These are phyloP conservation scores for Icerya purchasi DNA, from an alignment of 2,888 invertebrate genomes.

Conservation along the genomic window DNA sequence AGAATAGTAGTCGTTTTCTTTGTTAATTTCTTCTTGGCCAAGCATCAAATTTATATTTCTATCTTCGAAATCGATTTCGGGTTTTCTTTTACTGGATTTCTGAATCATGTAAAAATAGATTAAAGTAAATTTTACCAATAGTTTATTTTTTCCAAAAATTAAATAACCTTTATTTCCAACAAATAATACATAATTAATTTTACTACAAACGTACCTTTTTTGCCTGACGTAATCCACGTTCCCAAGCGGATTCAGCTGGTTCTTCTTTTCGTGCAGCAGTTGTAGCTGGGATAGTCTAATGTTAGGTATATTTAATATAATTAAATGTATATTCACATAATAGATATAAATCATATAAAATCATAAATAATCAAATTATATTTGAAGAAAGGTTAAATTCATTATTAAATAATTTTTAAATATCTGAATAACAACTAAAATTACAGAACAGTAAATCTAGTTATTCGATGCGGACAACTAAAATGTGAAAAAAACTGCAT, in stretches of 20 bases:
- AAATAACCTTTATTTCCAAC: background rate
- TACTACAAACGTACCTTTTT: conserved; percentile 73
- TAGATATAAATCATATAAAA: too few relatives aligned
- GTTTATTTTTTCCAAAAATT: background rate
- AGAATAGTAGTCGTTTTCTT: conserved; percentile 45
- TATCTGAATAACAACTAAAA: too few relatives aligned
- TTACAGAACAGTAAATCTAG: too few relatives aligned
- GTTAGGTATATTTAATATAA: too few relatives aligned
- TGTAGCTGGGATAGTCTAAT: conserved; percentile 2
- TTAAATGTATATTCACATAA: too few relatives aligned
- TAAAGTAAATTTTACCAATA: background rate
- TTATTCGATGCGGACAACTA: too few relatives aligned
- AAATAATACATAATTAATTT: background rate
- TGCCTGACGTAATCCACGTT: conserved; percentile 78
- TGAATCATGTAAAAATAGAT: conserved; percentile 41
- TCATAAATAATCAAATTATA: too few relatives aligned
- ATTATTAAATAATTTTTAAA: too few relatives aligned
- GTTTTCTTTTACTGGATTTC: conserved; percentile 77
- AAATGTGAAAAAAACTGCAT: too few relatives aligned
- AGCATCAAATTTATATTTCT: conserved; percentile 78
- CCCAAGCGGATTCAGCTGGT: conserved; percentile 80
- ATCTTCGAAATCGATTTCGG: conserved; percentile 86
- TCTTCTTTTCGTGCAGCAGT: conserved; percentile 25
- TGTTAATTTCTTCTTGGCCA: conserved; percentile 49
- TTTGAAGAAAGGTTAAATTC: too few relatives aligned